Base-by-base conservation (phyloP, 2,797 vertebrate genomes). In the Mallotus villosus region DNA sequence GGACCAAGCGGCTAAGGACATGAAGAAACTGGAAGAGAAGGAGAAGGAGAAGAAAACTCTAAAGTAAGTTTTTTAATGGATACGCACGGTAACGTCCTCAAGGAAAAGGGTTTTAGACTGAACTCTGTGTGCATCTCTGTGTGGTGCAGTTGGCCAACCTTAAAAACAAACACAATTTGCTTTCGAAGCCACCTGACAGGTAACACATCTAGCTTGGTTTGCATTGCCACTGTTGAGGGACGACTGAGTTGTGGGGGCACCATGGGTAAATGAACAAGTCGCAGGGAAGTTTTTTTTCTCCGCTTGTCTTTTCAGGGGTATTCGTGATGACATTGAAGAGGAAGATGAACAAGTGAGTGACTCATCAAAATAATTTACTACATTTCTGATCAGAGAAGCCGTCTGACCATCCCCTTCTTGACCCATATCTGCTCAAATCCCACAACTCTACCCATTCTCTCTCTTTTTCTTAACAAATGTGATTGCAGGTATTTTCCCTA, bases 241-340 rank as follows among this genome's bases (percentile, higher is more conserved):
- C 32, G 12, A 80, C 67, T 80, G 82, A 87, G 85, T 76, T 89
- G 82, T 87, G 90, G 89, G 73, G 73, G 90, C 92, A 89, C 93
- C 89, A 92, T 94, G 94, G 92, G 94, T 97, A 89, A 96, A 93
- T 93, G 95, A 96, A 97, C 96, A 94, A 97, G 95, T 95, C 94
- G 97, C 97, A 99, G 98, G 98, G 98, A 99, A 98, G 98, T 98
- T 98, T 98, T 96, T 93, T 99, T 98, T 99, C 96, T 97, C 95
- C 95, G 94, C 95, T 99, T 99, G 87, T 98, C 96, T 95, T 96
- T 99, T 93, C 97, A 99, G 98, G 97, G 98, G 98, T 97, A 98
- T 99, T 94, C 95, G 98, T 90, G 98, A 99, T 96, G 98, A 99
- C 96, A 99, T 99, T 95, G 98, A 99, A 96, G 98, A 99, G 91